Evolutionary conservation across 1,140 invertebrate genomes (phyloP).

Genomic region (Laupala kohalensis): DNA sequence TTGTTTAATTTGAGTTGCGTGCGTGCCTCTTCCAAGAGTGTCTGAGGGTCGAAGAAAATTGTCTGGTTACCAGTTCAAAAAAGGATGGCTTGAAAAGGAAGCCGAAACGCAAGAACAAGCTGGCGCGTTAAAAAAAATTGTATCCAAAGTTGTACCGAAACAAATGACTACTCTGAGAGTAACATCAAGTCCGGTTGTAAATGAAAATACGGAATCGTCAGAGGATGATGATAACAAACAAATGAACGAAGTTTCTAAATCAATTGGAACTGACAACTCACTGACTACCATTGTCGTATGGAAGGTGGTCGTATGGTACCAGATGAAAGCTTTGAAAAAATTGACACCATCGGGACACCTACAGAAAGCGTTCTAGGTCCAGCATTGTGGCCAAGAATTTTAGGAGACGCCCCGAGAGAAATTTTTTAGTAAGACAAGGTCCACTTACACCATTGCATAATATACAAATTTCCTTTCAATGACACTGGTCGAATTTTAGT

Average conservation of each 20-base stretch:
- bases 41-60: slow-evolving; percentile 8
- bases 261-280: neutral
- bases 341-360: slow-evolving; percentile 6
- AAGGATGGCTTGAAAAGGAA: slow-evolving; percentile 10
- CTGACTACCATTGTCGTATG: neutral
- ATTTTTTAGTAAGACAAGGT: too few relatives aligned
- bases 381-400: neutral
- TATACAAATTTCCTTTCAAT: slow-evolving; percentile 14
- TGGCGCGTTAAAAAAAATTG: slow-evolving; percentile 8
- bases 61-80: slow-evolving; percentile 14
- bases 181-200: slow-evolving; percentile 8
- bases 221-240: neutral
- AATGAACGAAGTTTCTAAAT: neutral
- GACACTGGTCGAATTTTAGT: slow-evolving; percentile 14
- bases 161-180: slow-evolving; percentile 3
- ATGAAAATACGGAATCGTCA: neutral
- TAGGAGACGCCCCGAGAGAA: too few relatives aligned
- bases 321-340: slow-evolving; percentile 1
- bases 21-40: neutral
- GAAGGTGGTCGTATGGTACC: neutral
- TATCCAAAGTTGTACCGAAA: neutral
- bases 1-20: neutral
- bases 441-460: neutral
- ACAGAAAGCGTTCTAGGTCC: slow-evolving; percentile 2
- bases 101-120: slow-evolving; percentile 2